Evolutionary conservation across 30 jellyfish, hydroid and myxozoan species (phyloP).

Genomic region (Cassiopea andromeda): DNA sequence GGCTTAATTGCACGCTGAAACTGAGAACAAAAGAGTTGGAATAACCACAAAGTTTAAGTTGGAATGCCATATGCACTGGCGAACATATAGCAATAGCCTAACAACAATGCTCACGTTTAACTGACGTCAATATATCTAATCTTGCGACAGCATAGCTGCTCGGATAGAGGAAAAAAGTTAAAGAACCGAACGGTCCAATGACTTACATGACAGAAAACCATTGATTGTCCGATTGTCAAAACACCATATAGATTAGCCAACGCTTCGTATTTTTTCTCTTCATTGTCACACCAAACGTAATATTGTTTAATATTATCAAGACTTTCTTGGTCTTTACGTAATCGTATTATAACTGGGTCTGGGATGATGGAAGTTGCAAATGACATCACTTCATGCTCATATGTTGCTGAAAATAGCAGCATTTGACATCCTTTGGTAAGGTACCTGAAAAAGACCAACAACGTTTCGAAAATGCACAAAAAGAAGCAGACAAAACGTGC

Average conservation of each 20-base stretch:
- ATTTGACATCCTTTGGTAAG: constrained; percentile 74
- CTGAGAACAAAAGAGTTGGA: too few species aligned
- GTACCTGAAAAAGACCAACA: constrained; percentile 8
- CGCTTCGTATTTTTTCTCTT: constrained; percentile 89
- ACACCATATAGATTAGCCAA: constrained; percentile 91
- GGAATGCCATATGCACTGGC: too few species aligned
- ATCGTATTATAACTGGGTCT: constrained; percentile 87
- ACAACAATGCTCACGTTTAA: too few species aligned
- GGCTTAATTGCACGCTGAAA: too few species aligned
- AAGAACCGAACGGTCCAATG: too few species aligned
- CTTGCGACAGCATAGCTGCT: too few species aligned
- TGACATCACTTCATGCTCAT: constrained; percentile 83
- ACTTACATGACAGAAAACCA: constrained; percentile 99
- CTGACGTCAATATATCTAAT: too few species aligned
- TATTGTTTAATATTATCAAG: constrained; percentile 93
- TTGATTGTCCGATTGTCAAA: constrained; percentile 92
- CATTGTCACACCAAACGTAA: constrained; percentile 84
- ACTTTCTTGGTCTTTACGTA: constrained; percentile 91
- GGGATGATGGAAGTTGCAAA: constrained; percentile 86
- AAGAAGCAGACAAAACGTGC: too few species aligned
- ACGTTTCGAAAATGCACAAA: too few species aligned
- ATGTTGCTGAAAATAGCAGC: constrained; percentile 96
- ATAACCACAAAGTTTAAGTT: too few species aligned
- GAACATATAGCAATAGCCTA: too few species aligned
- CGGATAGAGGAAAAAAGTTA: too few species aligned